Evolutionary conservation across 2,113 vertebrate genomes (phyloP).

Genomic region (Cyanoramphus novaezelandiae): DNA sequence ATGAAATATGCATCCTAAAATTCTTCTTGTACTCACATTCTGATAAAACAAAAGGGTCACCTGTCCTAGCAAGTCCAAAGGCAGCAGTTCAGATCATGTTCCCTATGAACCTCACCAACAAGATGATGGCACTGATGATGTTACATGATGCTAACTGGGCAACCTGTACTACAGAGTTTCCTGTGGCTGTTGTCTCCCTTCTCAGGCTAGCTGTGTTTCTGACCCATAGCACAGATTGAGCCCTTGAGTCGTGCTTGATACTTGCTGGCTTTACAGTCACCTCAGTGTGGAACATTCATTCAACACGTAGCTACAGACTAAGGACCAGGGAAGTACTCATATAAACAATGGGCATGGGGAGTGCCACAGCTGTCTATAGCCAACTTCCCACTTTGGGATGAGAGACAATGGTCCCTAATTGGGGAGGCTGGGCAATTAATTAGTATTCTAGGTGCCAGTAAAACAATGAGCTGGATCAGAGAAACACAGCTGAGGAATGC

Average conservation of each 20-base stretch:
- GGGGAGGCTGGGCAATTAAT: background rate
- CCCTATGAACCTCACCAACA: too few species aligned
- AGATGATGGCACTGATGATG: too few species aligned
- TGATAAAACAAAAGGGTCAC: background rate
- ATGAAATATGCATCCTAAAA: background rate
- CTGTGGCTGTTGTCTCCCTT: background rate
- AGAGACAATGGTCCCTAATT: background rate
- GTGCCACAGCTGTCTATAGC: background rate
- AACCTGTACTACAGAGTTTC: background rate
- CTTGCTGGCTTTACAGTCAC: background rate
- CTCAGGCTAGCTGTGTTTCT: background rate
- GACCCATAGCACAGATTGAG: too few species aligned
- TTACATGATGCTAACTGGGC: too few species aligned
- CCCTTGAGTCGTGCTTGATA: rapidly evolving
- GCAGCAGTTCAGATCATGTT: background rate
- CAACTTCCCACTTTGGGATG: background rate
- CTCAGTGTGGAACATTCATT: background rate
- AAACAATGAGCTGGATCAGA: background rate
- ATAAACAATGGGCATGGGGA: background rate
- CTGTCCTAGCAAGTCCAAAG: background rate
- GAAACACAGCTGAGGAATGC: background rate
- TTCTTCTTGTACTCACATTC: background rate
- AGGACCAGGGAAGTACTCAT: background rate
- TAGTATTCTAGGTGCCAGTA: background rate
- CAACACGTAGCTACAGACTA: background rate